phyloP scores from a whole-genome alignment of 2,797 vertebrate genomes.

The Sebastes cheni region DNA sequence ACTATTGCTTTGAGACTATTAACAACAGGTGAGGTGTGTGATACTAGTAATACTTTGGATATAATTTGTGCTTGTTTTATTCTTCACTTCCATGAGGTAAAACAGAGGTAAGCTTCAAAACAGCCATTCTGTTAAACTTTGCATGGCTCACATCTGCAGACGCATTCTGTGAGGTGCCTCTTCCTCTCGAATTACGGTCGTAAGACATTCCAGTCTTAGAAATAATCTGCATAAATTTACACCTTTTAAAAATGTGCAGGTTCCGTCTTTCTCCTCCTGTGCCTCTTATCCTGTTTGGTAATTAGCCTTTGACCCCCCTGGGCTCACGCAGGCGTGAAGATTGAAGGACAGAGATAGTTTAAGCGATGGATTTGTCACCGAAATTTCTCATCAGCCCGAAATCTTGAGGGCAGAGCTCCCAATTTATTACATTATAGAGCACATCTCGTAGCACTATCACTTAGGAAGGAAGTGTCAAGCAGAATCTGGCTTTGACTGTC shows the following conservation, averaged over 20 bases:
- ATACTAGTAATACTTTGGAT: neutral
- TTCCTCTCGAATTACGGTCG: conserved; percentile 39
- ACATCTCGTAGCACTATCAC: conserved; percentile 63
- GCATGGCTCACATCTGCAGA: neutral
- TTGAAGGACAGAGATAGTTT: conserved; percentile 71
- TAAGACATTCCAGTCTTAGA: conserved; percentile 50
- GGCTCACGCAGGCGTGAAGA: conserved; percentile 58
- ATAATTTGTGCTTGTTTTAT: neutral
- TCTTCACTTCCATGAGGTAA: neutral
- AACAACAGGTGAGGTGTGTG: neutral
- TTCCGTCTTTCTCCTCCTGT: conserved; percentile 56
- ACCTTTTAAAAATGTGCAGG: conserved; percentile 65
- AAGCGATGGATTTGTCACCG: conserved; percentile 68
- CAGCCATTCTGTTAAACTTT: conserved; percentile 22
- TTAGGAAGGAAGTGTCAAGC: conserved; percentile 66
- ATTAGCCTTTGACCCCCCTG: conserved; percentile 76
- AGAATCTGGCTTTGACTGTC: conserved; percentile 59
- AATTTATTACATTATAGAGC: conserved; percentile 71
- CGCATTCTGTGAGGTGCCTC: conserved; percentile 2
- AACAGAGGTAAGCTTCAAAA: neutral
- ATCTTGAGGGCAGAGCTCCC: conserved; percentile 71
- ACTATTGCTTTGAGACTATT: neutral
- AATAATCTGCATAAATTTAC: conserved; percentile 78
- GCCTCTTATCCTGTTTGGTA: conserved; percentile 72
- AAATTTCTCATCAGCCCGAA: conserved; percentile 70